These are phyloP conservation scores for Boulengeromyrus knoepffleri DNA, from an alignment of 2,113 vertebrate species.

Conservation along the genomic window DNA sequence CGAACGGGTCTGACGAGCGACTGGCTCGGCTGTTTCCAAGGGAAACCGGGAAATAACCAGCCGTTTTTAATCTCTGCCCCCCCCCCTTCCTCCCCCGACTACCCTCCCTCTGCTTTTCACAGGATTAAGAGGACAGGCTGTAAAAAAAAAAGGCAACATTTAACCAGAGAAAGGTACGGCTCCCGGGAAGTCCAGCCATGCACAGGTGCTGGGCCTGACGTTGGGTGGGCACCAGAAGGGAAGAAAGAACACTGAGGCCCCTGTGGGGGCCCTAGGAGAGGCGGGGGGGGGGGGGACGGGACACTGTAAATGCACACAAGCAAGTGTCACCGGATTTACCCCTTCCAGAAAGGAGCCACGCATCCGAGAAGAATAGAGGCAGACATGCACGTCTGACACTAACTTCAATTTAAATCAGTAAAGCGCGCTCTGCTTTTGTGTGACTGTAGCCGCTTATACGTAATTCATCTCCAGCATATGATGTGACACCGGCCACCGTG, in stretches of 20 bases:
- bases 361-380: background rate
- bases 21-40: constrained; percentile 26
- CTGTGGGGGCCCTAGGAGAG: background rate
- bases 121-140: constrained; percentile 29
- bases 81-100: background rate
- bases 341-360: background rate
- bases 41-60: constrained; percentile 28
- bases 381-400: background rate
- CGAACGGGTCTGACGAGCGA: background rate
- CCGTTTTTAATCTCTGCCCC: constrained; percentile 10
- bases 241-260: background rate
- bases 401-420: constrained; percentile 14
- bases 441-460: background rate
- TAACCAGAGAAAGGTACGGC: constrained; percentile 23
- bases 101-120: constrained; percentile 15
- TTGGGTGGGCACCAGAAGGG: background rate
- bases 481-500: background rate
- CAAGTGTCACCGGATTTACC: background rate
- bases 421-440: background rate
- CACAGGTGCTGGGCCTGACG: background rate
- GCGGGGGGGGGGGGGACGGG: background rate
- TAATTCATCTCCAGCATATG: constrained; percentile 15
- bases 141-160: constrained; percentile 21
- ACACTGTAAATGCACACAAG: background rate
- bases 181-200: constrained; percentile 9